Conservation (phyloP, 92 coral and sea anemone species). For the Ricordea florida region DNA sequence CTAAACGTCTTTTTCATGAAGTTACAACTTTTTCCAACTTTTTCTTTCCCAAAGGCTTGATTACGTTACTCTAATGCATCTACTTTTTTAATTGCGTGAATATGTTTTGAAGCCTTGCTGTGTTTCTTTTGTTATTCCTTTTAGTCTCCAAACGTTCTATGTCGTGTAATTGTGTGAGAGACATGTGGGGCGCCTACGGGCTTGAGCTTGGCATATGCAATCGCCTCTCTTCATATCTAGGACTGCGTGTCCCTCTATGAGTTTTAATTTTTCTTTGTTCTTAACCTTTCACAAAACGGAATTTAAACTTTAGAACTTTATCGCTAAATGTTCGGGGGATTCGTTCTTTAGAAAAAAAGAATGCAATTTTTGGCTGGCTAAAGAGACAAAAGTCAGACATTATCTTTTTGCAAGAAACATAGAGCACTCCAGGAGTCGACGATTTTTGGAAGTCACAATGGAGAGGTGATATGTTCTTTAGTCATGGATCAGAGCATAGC, state of each 20-base stretch:
- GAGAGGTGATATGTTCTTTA: slow-evolving; percentile 18
- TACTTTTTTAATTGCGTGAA: no score
- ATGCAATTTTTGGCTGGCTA: slow-evolving; percentile 21
- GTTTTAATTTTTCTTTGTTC: neutral
- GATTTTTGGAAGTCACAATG: slow-evolving; percentile 19
- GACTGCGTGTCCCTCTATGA: no score
- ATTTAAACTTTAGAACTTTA: slow-evolving; percentile 17
- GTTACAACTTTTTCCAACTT: no score
- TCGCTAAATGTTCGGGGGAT: slow-evolving; percentile 29
- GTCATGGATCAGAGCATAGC: slow-evolving; percentile 16
- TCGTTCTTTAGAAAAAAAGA: neutral
- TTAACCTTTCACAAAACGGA: neutral
- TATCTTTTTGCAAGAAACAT: slow-evolving; percentile 28
- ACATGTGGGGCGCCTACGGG: no score
- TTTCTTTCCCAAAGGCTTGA: no score
- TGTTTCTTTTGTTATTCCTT: no score
- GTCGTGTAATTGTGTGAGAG: no score
- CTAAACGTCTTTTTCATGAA: no score
- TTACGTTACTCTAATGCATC: no score
- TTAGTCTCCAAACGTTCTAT: no score
- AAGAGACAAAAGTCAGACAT: slow-evolving; percentile 3
- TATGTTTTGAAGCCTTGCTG: no score
- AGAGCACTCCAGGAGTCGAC: neutral
- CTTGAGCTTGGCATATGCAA: no score
- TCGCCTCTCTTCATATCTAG: neutral